Evolutionary conservation across 1,140 invertebrate genomes (phyloP).

Genomic region (Drosophila neocordata): DNA sequence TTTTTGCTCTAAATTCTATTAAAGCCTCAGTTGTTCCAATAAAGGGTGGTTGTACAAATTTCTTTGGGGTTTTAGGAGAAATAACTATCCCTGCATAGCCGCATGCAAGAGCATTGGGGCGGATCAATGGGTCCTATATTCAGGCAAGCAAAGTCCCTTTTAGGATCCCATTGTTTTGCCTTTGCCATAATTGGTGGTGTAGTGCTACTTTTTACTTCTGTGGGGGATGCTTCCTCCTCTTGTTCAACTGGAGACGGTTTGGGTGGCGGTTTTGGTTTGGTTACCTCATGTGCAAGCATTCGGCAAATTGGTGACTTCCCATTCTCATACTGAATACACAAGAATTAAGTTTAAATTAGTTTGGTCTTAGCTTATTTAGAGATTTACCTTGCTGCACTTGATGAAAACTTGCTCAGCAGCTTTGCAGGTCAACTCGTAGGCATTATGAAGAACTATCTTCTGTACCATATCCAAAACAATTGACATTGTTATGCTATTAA

Average conservation of each 20-base stretch:
- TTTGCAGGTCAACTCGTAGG: conserved; percentile 41
- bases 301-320: not conserved
- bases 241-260: not conserved
- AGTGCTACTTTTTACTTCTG: not conserved
- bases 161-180: not conserved
- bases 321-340: not conserved
- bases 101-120: conserved; percentile 58
- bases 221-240: not conserved
- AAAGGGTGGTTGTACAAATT: not conserved
- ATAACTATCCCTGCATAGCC: conserved; percentile 54
- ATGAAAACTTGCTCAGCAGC: conserved; percentile 16
- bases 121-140: conserved; percentile 50
- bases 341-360: not conserved
- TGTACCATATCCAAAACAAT: conserved; percentile 58
- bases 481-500: conserved; percentile 37
- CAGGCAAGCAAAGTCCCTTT: conserved; percentile 20
- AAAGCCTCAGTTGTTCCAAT: conserved; percentile 54
- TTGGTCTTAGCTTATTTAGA: not conserved
- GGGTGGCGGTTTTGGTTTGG: not conserved
- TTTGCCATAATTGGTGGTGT: not conserved
- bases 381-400: conserved; percentile 38
- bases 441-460: conserved; percentile 48
- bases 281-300: not conserved
- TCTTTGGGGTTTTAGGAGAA: conserved; percentile 40
- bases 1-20: conserved; percentile 53